Evolutionary conservation across 2,113 vertebrate species (phyloP).

Genomic region (Lipophrys pholis): DNA sequence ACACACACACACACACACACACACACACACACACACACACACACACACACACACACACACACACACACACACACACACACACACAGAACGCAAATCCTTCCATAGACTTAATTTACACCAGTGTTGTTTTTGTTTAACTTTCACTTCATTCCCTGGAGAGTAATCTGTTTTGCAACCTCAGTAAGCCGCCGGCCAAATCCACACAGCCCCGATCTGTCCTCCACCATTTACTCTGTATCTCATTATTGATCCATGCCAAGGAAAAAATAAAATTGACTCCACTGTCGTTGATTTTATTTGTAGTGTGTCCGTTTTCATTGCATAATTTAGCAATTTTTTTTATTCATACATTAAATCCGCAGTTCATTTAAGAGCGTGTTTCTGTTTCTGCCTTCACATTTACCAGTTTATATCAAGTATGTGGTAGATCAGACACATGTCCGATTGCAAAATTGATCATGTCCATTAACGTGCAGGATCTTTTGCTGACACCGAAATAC

Average conservation of each 20-base stretch:
- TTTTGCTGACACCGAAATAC: neutral
- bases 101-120: constrained; percentile 75
- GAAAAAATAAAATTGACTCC: neutral
- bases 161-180: constrained; percentile 49
- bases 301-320: neutral
- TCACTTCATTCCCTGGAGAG: constrained; percentile 48
- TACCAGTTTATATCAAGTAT: constrained; percentile 1
- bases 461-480: constrained; percentile 9
- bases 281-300: constrained; percentile 5
- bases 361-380: no score
- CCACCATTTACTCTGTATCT: constrained; percentile 1
- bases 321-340: neutral
- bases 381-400: neutral
- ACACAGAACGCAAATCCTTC: constrained; percentile 43
- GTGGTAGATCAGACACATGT: neutral
- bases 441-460: constrained; percentile 23
- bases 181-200: constrained; percentile 31
- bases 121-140: constrained; percentile 69
- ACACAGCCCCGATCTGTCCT: constrained; percentile 32
- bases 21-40: no score
- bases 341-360: no score
- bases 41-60: constrained; percentile 26
- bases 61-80: constrained; percentile 22
- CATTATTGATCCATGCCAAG: constrained; percentile 5
- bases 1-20: constrained; percentile 22